phyloP scores from a whole-genome alignment of 2,888 invertebrate genomes.

The Leucophenga maculata region DNA sequence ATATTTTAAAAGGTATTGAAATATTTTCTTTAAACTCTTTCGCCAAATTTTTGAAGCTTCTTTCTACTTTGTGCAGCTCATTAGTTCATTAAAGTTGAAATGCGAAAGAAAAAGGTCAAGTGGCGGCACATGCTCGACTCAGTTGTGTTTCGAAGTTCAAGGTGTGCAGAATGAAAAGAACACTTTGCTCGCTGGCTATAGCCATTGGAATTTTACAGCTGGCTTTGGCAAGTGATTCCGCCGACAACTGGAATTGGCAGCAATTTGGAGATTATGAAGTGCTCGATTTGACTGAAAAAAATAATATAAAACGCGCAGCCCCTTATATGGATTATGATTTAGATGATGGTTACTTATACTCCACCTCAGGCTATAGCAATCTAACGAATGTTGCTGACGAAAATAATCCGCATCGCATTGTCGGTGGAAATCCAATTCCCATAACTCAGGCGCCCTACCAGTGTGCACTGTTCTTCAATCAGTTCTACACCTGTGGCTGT shows the following conservation, averaged over 20 bases:
- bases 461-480: conserved; percentile 34
- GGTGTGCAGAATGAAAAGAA: neutral
- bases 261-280: neutral
- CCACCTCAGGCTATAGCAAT: neutral
- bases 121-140: neutral
- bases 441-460: conserved; percentile 51
- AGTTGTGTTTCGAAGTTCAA: neutral
- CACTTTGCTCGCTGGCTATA: neutral
- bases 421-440: conserved; percentile 44
- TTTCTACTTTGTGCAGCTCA: neutral
- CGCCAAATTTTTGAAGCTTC: neutral
- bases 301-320: too few species aligned
- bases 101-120: neutral
- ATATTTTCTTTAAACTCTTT: neutral
- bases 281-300: neutral
- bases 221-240: neutral
- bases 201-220: neutral
- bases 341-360: too few species aligned
- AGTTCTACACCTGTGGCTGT: conserved; percentile 47
- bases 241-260: neutral
- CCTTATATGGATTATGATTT: too few species aligned
- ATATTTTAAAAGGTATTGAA: too few species aligned
- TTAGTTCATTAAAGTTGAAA: neutral
- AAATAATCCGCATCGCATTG: conserved; percentile 44
- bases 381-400: neutral